phyloP scores from a whole-genome alignment of 2,888 invertebrate species.

The Leptarthrus brevirostris region DNA sequence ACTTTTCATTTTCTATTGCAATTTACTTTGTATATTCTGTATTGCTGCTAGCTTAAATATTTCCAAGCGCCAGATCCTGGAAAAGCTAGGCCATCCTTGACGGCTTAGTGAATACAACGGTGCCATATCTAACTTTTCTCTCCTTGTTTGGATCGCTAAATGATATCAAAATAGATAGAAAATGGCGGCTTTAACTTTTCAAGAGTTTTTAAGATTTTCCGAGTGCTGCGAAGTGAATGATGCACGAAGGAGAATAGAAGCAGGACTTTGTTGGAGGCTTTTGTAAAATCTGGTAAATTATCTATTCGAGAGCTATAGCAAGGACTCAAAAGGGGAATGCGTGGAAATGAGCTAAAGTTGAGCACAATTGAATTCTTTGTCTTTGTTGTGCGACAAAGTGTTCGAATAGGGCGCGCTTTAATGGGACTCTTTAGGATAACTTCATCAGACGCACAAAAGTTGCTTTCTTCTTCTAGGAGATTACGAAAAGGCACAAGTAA shows the following conservation, averaged over 20 bases:
- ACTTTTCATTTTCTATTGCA: slow-evolving; percentile 24
- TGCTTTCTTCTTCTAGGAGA: slow-evolving; percentile 3
- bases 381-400: background rate
- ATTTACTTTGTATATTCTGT: background rate
- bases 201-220: slow-evolving; percentile 20
- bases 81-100: background rate
- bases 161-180: slow-evolving; percentile 12
- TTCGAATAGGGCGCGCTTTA: background rate
- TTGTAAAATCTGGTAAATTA: background rate
- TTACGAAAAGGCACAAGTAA: slow-evolving; percentile 2
- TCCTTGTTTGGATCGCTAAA: background rate
- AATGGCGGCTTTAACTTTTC: background rate
- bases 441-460: background rate
- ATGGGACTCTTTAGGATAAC: background rate
- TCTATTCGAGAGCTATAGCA: background rate
- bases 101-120: background rate
- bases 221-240: slow-evolving; percentile 16
- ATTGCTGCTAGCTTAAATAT: slow-evolving; percentile 12
- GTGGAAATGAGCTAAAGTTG: slow-evolving; percentile 12
- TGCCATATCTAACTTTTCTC: too few species aligned
- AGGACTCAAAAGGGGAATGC: background rate
- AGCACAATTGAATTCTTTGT: background rate
- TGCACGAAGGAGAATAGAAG: background rate
- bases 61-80: slow-evolving; percentile 16
- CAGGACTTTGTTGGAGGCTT: too few species aligned